Evolutionary conservation across 1,140 invertebrate genomes (phyloP).

Genomic region (Luehdorfia chinensis): DNA sequence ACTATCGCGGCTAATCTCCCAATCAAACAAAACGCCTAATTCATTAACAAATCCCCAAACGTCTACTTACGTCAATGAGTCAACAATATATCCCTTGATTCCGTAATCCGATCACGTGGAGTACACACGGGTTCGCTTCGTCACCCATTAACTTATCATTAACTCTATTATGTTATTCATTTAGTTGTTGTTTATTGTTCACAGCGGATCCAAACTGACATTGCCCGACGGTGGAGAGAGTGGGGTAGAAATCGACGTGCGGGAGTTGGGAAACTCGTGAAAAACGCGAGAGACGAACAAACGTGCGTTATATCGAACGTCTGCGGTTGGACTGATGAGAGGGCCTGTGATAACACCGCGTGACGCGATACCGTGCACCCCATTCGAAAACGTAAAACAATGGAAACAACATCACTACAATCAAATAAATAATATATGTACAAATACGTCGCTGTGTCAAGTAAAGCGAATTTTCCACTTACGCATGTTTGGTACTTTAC

Average conservation of each 20-base stretch:
- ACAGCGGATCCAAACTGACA: conserved; percentile 29
- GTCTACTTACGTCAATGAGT: conserved; percentile 52
- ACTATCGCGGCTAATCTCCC: conserved; percentile 24
- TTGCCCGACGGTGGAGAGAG: conserved; percentile 27
- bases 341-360: conserved; percentile 50
- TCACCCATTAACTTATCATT: conserved; percentile 52
- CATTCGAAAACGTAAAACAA: conserved; percentile 63
- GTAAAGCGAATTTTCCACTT: no score
- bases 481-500: no score
- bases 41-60: conserved; percentile 37
- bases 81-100: conserved; percentile 49
- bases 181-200: conserved; percentile 6
- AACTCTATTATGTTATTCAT: conserved; percentile 25
- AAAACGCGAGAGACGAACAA: conserved; percentile 29
- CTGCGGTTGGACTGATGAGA: conserved; percentile 50
- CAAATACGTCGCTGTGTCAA: no score
- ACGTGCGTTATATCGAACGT: conserved; percentile 44
- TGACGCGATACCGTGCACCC: conserved; percentile 35
- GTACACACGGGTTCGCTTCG: conserved; percentile 33
- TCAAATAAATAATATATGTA: no score
- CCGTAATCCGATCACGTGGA: conserved; percentile 57
- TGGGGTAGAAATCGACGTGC: conserved; percentile 22
- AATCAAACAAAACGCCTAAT: conserved; percentile 26
- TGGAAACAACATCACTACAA: conserved; percentile 36
- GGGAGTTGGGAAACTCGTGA: conserved; percentile 42